These are phyloP conservation scores for Sturnus vulgaris DNA, from an alignment of 2,113 vertebrate species.

Conservation along the genomic window DNA sequence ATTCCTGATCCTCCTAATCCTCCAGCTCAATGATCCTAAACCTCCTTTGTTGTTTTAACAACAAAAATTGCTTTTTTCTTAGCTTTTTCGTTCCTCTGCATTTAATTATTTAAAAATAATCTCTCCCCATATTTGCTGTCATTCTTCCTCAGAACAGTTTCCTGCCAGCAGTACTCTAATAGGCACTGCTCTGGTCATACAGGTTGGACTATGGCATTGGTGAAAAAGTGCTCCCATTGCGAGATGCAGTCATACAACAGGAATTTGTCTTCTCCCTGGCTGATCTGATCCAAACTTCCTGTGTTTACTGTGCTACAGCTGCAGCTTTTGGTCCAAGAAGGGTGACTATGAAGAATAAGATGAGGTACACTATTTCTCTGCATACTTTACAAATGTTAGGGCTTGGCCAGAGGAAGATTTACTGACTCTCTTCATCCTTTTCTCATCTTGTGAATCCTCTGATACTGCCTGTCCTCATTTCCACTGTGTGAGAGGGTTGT, in stretches of 20 bases:
- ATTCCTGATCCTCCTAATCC: not conserved
- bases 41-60: not conserved
- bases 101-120: not conserved
- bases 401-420: not conserved
- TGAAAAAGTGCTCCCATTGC: not conserved
- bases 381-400: not conserved
- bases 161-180: not conserved
- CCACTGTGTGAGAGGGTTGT: not conserved
- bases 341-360: not conserved
- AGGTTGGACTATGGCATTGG: not conserved
- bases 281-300: not conserved
- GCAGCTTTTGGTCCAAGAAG: not conserved
- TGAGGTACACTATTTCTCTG: not conserved
- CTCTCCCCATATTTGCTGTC: not conserved
- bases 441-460: not conserved
- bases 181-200: not conserved
- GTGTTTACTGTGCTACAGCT: not conserved
- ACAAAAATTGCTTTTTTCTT: not conserved
- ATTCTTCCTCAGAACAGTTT: not conserved
- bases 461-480: not conserved
- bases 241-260: not conserved
- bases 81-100: not conserved
- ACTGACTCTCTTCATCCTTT: not conserved
- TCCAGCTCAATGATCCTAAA: not conserved
- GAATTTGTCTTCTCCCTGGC: not conserved